Base-by-base conservation (phyloP, 2,797 vertebrate genomes). In the Schizothorax lantsangensis region DNA sequence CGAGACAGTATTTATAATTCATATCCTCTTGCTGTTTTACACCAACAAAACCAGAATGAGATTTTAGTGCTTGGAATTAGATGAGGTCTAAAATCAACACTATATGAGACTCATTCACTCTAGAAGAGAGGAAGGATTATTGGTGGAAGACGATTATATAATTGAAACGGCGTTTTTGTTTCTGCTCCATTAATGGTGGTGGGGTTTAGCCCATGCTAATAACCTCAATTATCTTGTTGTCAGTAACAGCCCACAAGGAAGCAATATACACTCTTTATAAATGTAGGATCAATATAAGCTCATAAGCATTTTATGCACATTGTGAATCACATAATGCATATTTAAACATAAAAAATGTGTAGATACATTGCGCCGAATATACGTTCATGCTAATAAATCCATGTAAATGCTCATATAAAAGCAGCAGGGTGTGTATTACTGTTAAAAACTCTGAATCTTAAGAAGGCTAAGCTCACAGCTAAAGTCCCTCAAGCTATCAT, bases 1-100 rank as follows among this genome's bases (percentile, higher is more conserved):
- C 49, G 79, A 80, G 79, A 80, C 78, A 64, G 62, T 82, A 91
- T 90, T 90, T 84, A 89, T 88, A 90, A 91, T 90, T 91, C 85
- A 91, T 84, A 88, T 80, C 77, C 85, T 66, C 64, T 81, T 86
- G 66, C 84, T 83, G 45, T 81, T 88, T 64, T 59, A 80, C 84
- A 68, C 66, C 81, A 81, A 84, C 86, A 88, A 77, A 64, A 81
- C 79, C 15, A 71, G 85, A 85, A 84, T 45, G 59, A 78, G 68
- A 68, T 87, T 88, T 88, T 77, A 84, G 81, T 77, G 86, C 71
- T 71, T 64, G 66, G 89, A 87, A 87, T 85, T 83, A 85, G 81
- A 80, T 69, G 62, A 86, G 77, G 69, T 87, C 74, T 71, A 85
- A 79, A 88, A 71, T 85, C 74, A 36, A 54, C 83, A 59, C 38